These are phyloP conservation scores for Aplodontia rufa DNA, from an alignment of 2,113 vertebrate species.

Conservation along the genomic window DNA sequence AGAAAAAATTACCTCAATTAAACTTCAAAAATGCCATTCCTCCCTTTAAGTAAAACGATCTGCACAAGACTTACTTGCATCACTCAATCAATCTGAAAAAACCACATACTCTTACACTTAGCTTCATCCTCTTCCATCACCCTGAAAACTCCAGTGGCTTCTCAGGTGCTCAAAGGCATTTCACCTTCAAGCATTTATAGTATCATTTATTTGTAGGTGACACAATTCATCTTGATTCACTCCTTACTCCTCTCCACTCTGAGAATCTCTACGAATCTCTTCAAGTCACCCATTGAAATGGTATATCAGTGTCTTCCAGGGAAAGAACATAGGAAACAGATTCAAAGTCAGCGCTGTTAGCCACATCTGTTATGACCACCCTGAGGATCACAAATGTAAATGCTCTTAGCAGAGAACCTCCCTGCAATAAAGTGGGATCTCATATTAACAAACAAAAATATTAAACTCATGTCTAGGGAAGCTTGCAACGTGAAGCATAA, in stretches of 20 bases:
- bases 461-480: not conserved
- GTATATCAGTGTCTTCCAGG: not conserved
- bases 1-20: not conserved
- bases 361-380: not conserved
- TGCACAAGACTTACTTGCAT: not conserved
- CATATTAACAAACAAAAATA: not conserved
- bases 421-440: not conserved
- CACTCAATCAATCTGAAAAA: not conserved
- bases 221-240: not conserved
- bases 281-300: not conserved
- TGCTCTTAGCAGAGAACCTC: not conserved
- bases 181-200: not conserved
- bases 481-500: not conserved
- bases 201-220: constrained; percentile 24
- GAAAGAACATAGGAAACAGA: not conserved
- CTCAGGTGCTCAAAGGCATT: not conserved
- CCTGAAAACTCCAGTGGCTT: not conserved
- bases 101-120: not conserved
- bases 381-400: not conserved
- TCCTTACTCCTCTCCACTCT: not conserved
- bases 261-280: not conserved
- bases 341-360: not conserved
- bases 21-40: not conserved
- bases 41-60: not conserved
- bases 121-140: not conserved